Evolutionary conservation across 2,113 vertebrate genomes (phyloP), one percentile per base, ranked within the genome.

Genomic region (Anguilla japonica): DNA sequence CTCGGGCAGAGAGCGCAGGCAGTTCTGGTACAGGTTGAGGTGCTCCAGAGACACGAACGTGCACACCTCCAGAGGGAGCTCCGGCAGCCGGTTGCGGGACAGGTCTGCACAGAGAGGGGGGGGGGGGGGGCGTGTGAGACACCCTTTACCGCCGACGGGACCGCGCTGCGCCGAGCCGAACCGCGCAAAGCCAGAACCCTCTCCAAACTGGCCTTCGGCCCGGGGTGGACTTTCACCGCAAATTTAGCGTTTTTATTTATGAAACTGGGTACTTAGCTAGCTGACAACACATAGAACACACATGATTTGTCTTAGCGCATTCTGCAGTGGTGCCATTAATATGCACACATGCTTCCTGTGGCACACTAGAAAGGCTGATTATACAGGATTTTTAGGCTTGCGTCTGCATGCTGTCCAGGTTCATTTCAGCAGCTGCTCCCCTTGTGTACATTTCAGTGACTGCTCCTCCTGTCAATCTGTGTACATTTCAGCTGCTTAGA

Each of bases 11-110:
- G 96, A 96, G 4, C 98, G 95, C 88, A 99, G 95, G 94, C 98
- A 99, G 94, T 99, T 99, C 95, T 99, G 98, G 92, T 99, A 99
- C 26, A 99, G 95, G 88, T 98, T 98, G 87, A 99, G 95, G 93
- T 95, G 97, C 95, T 99, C 98, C 67, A 99, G 95, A 84, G 98
- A 99, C 83, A 99, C 97, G 8, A 98, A 99, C 91, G 96, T 93
- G 91, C 98, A 99, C 0, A 96, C 94, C 92, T 99, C 98, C 90
- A 95, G 88, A 34, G 98, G 98, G 57, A 99, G 94, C 91, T 99
- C 98, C 0, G 97, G 93, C 88, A 99, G 95, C 63, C 98, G 96
- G 93, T 99, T 99, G 89, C 97, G 95, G 39, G 98, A 99, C 87
- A 99, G 88, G 91, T 99, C 98, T 99, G 89, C 86, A 92, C 26